These are phyloP conservation scores for Microtus ochrogaster DNA, from an alignment of 2,113 vertebrate genomes.

Conservation along the genomic window DNA sequence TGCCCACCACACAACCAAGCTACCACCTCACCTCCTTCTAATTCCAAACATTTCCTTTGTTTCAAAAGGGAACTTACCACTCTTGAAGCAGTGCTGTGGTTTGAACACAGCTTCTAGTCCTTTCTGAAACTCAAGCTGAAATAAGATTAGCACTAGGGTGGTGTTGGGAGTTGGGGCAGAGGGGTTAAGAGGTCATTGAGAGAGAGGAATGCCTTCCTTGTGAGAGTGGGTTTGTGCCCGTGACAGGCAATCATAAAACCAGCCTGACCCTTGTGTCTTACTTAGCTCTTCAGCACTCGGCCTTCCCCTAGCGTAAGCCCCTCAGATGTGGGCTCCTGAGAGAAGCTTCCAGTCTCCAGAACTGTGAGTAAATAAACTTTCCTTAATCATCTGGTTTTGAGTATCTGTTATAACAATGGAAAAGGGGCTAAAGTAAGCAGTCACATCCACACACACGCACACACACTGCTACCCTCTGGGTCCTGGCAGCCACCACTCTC, in stretches of 20 bases:
- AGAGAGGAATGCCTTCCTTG: not conserved
- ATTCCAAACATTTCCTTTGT: not conserved
- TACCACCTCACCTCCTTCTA: not conserved
- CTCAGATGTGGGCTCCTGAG: not conserved
- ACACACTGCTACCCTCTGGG: fast-evolving
- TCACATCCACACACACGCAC: not conserved
- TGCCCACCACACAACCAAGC: not conserved
- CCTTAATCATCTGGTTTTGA: not conserved
- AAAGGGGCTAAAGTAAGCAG: not conserved
- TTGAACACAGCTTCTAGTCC: too few species aligned
- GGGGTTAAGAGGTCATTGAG: not conserved
- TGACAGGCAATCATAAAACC: too few species aligned
- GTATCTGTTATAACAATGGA: not conserved
- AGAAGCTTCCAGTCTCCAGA: not conserved
- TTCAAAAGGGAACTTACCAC: not conserved
- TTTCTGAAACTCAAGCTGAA: not conserved
- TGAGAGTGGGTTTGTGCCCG: not conserved
- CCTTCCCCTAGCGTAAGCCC: not conserved
- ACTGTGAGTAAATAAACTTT: not conserved
- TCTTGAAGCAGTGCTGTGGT: not conserved
- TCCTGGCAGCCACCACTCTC: not conserved
- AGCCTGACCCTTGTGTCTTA: not conserved
- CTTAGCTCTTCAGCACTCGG: not conserved
- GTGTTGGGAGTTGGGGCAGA: not conserved
- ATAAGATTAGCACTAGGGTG: not conserved